Base-by-base conservation (phyloP, 2,888 invertebrate species). In the Luffia ferchaultella region DNA sequence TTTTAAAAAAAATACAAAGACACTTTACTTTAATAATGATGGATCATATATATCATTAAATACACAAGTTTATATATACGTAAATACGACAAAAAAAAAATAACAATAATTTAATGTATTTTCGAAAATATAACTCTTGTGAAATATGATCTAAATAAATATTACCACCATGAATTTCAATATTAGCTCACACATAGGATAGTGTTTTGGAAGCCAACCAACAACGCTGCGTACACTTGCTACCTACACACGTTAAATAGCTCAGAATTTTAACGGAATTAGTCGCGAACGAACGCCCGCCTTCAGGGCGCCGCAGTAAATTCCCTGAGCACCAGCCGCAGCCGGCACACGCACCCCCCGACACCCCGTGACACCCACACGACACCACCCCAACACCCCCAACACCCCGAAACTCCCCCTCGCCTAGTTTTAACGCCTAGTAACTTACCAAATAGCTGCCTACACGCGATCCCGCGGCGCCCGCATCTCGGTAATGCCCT, bases 191-290 rank as follows among this genome's bases (percentile, higher is more conserved):
- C n/a, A n/a, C n/a, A n/a, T n/a, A n/a, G n/a, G n/a, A n/a, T n/a
- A n/a, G n/a, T n/a, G n/a, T n/a, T n/a, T n/a, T n/a, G n/a, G n/a
- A n/a, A n/a, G n/a, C n/a, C n/a, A n/a, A n/a, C n/a, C n/a, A n/a
- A n/a, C n/a, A n/a, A n/a, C n/a, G n/a, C n/a, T n/a, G n/a, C n/a
- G n/a, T n/a, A n/a, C n/a, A n/a, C n/a, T n/a, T n/a, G n/a, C n/a
- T n/a, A 42, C 16, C 18, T 3, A 30, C 40, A 2, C 48, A 48
- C 41, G 48, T 12, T 41, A 48, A 49, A 18, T 49, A 49, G 49
- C 41, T 62, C 73, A 76, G 78, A 80, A 78, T 83, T 83, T 82
- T 79, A 82, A 80, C 79, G 76, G 79, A 82, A 82, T 83, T 82
- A 80, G 78, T 77, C 70, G 73, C 67, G 65, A 68, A 63, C 67